phyloP scores from a whole-genome alignment of 1,140 invertebrate genomes.

The Babylonia areolata region DNA sequence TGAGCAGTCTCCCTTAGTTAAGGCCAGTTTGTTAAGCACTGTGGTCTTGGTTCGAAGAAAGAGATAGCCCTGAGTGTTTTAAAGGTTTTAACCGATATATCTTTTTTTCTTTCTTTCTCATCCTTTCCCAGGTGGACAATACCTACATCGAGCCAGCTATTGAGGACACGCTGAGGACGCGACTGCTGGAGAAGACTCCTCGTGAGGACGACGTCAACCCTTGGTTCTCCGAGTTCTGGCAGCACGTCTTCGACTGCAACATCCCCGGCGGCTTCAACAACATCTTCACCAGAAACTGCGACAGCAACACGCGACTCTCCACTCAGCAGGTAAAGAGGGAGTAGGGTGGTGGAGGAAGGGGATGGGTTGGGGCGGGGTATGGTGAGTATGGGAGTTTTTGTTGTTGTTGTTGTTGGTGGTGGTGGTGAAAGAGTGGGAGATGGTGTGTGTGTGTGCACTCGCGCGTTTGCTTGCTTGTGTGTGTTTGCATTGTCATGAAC shows the following conservation, averaged over 20 bases:
- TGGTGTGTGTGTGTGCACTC: not conserved
- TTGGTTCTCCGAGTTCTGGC: slow-evolving; percentile 67
- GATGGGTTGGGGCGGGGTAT: not conserved
- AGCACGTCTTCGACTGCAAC: slow-evolving; percentile 63
- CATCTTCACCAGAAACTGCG: slow-evolving; percentile 41
- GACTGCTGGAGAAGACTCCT: slow-evolving; percentile 46
- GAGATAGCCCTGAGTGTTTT: too few species aligned
- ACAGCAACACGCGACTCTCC: slow-evolving; percentile 38
- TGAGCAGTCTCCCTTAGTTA: too few species aligned
- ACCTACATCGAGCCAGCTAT: slow-evolving; percentile 7
- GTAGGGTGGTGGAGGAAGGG: not conserved
- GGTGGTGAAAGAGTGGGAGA: not conserved
- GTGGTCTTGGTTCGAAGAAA: too few species aligned
- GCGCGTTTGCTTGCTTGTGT: too few species aligned
- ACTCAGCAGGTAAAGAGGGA: slow-evolving; percentile 12
- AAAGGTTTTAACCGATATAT: too few species aligned
- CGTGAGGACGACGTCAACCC: slow-evolving; percentile 45
- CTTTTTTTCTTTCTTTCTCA: too few species aligned
- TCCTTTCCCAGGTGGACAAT: slow-evolving; percentile 26
- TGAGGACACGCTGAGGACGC: slow-evolving; percentile 33
- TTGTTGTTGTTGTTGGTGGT: too few species aligned
- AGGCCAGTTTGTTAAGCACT: too few species aligned
- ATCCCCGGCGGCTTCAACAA: slow-evolving; percentile 59
- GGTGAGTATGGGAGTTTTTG: not conserved
- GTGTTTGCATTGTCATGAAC: too few species aligned